A percentile compares a stretch with the other conserved stretches of the same genome.
Conservation (phyloP, 2,113 vertebrate species). For the Oryzias woworae region DNA sequence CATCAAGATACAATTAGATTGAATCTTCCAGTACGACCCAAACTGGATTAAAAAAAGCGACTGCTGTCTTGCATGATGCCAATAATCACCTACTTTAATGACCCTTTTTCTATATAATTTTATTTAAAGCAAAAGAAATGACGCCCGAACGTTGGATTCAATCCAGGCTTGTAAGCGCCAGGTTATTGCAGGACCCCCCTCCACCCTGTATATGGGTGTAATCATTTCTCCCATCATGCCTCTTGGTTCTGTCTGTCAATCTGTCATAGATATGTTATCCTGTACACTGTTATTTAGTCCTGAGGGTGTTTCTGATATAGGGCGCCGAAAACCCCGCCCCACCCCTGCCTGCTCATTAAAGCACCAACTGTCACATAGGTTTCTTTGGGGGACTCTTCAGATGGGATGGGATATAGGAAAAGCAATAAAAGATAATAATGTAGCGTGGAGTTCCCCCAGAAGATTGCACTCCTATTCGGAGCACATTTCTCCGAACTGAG, state of each 20-base stretch:
- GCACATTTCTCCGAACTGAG: not conserved
- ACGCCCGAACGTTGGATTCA: too few relatives aligned
- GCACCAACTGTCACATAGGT: constrained; percentile 24
- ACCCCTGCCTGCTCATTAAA: constrained; percentile 10
- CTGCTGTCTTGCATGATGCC: too few relatives aligned
- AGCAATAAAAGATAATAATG: not conserved
- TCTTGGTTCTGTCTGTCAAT: constrained; percentile 24
- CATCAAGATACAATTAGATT: constrained; percentile 17
- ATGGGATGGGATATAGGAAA: not conserved
- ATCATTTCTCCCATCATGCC: constrained; percentile 23
- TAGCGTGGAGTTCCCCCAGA: not conserved
- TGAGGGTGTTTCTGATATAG: constrained; percentile 19
- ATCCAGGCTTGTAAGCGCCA: too few relatives aligned
- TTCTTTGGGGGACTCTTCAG: not conserved
- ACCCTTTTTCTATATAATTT: too few relatives aligned
- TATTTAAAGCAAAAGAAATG: too few relatives aligned
- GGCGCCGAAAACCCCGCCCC: constrained; percentile 20
- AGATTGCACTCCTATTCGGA: not conserved
- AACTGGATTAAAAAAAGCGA: not conserved
- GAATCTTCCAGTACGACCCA: constrained; percentile 3
- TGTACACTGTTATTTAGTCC: constrained; percentile 31
- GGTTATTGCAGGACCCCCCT: not conserved
- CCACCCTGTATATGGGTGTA: not conserved
- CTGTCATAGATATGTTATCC: constrained; percentile 28
- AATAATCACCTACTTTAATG: too few relatives aligned